These are phyloP conservation scores for Triops cancriformis DNA, from an alignment of 1,140 invertebrate species.

Conservation along the genomic window DNA sequence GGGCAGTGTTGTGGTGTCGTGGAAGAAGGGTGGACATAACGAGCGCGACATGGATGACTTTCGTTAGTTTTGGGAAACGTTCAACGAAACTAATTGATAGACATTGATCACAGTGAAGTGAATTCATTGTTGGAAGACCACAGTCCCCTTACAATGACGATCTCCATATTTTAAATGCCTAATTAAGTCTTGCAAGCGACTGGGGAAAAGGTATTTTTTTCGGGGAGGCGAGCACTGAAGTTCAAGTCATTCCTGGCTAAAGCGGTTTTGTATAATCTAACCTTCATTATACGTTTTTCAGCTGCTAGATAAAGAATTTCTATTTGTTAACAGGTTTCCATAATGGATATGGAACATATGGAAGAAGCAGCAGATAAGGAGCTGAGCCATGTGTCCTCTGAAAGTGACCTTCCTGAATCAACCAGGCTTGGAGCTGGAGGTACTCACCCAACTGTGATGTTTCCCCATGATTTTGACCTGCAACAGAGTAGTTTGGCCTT, in stretches of 20 bases:
- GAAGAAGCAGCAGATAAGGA: background rate
- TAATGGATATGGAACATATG: slow-evolving; percentile 5
- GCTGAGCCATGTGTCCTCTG: slow-evolving; percentile 8
- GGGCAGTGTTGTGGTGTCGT: slow-evolving; percentile 10
- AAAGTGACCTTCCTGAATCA: slow-evolving; percentile 10
- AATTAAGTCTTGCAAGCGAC: no score
- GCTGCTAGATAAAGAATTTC: background rate
- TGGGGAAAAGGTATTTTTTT: no score
- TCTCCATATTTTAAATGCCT: no score
- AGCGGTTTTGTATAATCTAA: no score
- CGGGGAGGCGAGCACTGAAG: no score
- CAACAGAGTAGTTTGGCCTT: slow-evolving; percentile 36
- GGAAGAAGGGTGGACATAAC: background rate
- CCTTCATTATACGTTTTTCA: no score
- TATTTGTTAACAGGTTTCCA: background rate
- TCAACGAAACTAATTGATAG: background rate
- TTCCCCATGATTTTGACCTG: slow-evolving; percentile 35
- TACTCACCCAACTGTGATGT: slow-evolving; percentile 16
- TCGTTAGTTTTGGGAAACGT: background rate
- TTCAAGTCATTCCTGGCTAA: no score
- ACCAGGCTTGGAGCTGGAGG: background rate
- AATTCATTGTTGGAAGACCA: no score
- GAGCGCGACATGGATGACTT: background rate
- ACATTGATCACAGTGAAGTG: background rate
- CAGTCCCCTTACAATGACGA: no score